Evolutionary conservation across 2,797 vertebrate genomes (phyloP).

Genomic region (Acanthurus lineatus): DNA sequence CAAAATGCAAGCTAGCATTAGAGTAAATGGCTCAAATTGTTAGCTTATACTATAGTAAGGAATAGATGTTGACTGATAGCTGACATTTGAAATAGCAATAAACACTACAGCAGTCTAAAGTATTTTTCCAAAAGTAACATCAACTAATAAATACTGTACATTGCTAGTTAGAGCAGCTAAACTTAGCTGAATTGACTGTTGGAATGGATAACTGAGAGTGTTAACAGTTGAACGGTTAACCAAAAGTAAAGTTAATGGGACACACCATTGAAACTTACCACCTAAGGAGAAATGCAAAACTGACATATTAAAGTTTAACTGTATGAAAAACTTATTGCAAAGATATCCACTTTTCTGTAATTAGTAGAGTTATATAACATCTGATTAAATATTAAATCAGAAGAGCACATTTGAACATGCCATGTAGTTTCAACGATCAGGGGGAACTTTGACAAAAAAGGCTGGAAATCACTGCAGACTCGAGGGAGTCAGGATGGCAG

Average conservation of each 20-base stretch:
- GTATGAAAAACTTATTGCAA: neutral
- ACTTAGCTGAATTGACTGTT: neutral
- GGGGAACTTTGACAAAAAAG: neutral
- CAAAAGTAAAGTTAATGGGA: neutral
- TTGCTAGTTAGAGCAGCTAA: neutral
- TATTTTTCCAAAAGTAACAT: neutral
- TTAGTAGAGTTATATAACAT: neutral
- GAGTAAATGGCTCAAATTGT: too few species aligned
- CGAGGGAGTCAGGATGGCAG: slow-evolving; percentile 18
- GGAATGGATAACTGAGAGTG: neutral
- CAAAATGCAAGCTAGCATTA: too few species aligned
- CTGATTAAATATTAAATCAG: neutral
- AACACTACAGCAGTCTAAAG: neutral
- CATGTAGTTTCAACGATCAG: neutral
- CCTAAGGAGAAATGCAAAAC: neutral
- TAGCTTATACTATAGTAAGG: neutral
- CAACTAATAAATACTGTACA: neutral
- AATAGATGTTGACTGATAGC: too few species aligned
- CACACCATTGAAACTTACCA: neutral
- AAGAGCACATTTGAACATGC: neutral
- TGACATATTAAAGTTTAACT: neutral
- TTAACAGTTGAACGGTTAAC: too few species aligned
- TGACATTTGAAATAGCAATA: too few species aligned
- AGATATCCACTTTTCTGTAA: neutral
- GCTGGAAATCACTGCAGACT: neutral